phyloP scores from a whole-genome alignment of 2,113 vertebrate species.

The Glareola pratincola region DNA sequence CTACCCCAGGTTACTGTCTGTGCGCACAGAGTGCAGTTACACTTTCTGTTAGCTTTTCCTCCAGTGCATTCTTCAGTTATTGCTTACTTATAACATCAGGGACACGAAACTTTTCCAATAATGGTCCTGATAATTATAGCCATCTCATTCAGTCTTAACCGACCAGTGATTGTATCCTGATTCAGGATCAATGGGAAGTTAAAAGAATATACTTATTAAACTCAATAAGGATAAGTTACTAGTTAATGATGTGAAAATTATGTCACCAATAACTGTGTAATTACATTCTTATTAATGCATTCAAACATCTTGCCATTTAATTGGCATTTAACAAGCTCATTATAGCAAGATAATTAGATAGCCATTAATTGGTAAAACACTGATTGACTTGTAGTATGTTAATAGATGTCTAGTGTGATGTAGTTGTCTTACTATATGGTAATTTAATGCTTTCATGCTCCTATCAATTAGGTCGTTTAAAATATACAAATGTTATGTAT shows the following conservation, averaged over 20 bases:
- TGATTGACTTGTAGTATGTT: slow-evolving; percentile 71
- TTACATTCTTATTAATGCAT: slow-evolving; percentile 78
- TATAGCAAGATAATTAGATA: slow-evolving; percentile 76
- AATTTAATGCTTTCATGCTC: slow-evolving; percentile 70
- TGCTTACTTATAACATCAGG: slow-evolving; percentile 2
- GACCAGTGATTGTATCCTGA: slow-evolving; percentile 24
- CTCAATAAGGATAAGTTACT: slow-evolving; percentile 69
- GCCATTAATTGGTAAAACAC: slow-evolving; percentile 77
- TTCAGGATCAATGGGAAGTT: slow-evolving; percentile 67
- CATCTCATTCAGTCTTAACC: slow-evolving; percentile 34
- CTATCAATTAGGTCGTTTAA: slow-evolving; percentile 58
- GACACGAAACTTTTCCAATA: slow-evolving; percentile 44
- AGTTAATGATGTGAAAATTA: slow-evolving; percentile 73
- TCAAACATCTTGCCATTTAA: slow-evolving; percentile 74
- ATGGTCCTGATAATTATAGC: slow-evolving; percentile 21
- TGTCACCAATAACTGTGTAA: slow-evolving; percentile 75
- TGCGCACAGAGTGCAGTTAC: not conserved
- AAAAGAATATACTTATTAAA: slow-evolving; percentile 68
- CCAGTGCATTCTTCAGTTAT: not conserved
- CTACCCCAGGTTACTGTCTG: not conserved
- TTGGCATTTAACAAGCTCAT: slow-evolving; percentile 76
- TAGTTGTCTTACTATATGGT: slow-evolving; percentile 55
- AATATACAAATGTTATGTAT: slow-evolving; percentile 65
- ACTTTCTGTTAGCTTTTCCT: not conserved
- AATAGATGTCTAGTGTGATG: slow-evolving; percentile 62